Conservation (phyloP, 2,797 vertebrate genomes). For the Coilia nasus region DNA sequence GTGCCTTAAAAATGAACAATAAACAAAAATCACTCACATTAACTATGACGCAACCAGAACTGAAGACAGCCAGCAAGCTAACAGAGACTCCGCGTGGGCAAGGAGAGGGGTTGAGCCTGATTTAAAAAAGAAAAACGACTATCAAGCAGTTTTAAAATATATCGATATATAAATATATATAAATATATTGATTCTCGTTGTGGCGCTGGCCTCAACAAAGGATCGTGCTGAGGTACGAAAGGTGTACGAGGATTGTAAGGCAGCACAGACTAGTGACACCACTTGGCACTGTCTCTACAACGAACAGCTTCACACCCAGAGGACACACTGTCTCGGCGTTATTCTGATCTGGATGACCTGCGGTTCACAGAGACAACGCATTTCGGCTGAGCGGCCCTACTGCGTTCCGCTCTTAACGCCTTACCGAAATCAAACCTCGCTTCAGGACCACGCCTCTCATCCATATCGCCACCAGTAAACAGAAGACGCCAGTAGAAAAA, state of each 20-base stretch:
- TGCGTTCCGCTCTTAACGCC: slow-evolving; percentile 62
- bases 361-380: slow-evolving; percentile 48
- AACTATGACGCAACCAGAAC: slow-evolving; percentile 5
- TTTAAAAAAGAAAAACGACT: background rate
- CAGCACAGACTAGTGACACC: slow-evolving; percentile 77
- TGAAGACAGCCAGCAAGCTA: slow-evolving; percentile 23
- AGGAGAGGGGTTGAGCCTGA: background rate
- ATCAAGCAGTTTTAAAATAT: slow-evolving; percentile 32
- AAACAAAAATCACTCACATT: slow-evolving; percentile 21
- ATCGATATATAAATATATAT: slow-evolving; percentile 27
- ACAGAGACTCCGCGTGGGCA: background rate
- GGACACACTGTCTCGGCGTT: slow-evolving; percentile 58
- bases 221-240: slow-evolving; percentile 58
- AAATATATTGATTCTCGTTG: slow-evolving; percentile 9
- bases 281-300: background rate
- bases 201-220: background rate
- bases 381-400: slow-evolving; percentile 55
- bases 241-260: slow-evolving; percentile 78
- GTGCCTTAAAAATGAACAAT: slow-evolving; percentile 85
- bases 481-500: slow-evolving; percentile 71
- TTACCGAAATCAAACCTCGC: slow-evolving; percentile 60
- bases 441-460: slow-evolving; percentile 50
- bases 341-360: slow-evolving; percentile 57
- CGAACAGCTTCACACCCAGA: slow-evolving; percentile 37
- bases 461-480: slow-evolving; percentile 79